Evolutionary conservation across 2,888 invertebrate genomes (phyloP), one percentile per base, ranked within the genome.

Genomic region (Kryphioiulus occultus): DNA sequence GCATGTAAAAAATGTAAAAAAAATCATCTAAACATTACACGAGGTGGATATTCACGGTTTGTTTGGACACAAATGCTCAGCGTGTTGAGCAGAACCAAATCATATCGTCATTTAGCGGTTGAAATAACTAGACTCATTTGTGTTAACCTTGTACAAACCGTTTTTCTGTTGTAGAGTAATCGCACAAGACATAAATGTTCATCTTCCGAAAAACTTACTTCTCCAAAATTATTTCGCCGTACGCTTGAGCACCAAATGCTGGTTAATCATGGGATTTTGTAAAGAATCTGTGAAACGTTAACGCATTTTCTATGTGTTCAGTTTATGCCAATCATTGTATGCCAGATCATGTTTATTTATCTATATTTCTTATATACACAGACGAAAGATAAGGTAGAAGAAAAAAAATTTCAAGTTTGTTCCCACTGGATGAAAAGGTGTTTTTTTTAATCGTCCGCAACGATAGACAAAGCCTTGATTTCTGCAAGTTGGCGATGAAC

Each of bases 391-490:
- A 59, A 22, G 7, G 4, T 59, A n/a, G 59, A 59, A 59, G 59
- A 59, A 9, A 22, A 19, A 53, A 15, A 53, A n/a, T n/a, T n/a
- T n/a, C n/a, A 84, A 84, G 30, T 26, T n/a, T 3, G n/a, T 42
- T 83, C 7, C 84, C 19, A 39, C 30, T 84, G 30, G 19, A 53
- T 53, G 19, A 19, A 59, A 59, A 59, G 59, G 7, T 59, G 17
- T 44, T 88, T 32, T 39, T 47, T 88, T 88, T 19, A 53, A 30
- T 39, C 85, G 68, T 88, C 83, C 9, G 88, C 89, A 86, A 90
- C 90, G 84, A 90, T 90, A 10, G 90, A 89, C 30, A 90, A 88
- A 30, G 89, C 88, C 53, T 89, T 89, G 17, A 90, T 90, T 68
- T 89, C 89, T 26, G 87, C 42, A 17, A 90, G 87, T 39, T 90